Evolutionary conservation across 2,113 vertebrate genomes (phyloP).

Genomic region (Mesoclemmys tuberculata): DNA sequence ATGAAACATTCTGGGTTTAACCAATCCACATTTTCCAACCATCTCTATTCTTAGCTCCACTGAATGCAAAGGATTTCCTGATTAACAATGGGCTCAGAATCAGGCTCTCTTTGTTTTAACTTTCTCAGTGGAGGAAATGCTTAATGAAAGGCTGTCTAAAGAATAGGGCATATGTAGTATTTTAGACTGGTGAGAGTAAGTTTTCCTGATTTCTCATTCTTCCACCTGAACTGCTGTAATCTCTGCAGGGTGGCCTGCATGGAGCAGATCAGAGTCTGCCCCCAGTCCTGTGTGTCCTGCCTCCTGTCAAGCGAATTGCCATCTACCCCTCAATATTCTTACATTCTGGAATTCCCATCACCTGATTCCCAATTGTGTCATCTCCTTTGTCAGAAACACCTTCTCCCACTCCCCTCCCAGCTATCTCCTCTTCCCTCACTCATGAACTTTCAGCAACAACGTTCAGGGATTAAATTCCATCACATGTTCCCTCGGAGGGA

Average conservation of each 20-base stretch:
- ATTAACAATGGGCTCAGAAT: neutral
- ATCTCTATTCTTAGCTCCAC: no score
- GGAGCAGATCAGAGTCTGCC: neutral
- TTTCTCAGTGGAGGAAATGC: neutral
- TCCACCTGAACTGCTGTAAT: neutral
- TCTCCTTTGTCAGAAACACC: neutral
- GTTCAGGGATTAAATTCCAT: no score
- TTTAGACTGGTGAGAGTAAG: fast-evolving
- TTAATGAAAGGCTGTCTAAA: neutral
- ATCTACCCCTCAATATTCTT: no score
- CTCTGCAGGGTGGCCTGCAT: neutral
- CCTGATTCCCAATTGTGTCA: neutral
- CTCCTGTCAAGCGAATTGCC: no score
- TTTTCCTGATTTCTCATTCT: neutral
- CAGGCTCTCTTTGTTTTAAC: neutral
- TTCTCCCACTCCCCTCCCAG: neutral
- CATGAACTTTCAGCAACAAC: neutral
- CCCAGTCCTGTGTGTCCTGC: neutral
- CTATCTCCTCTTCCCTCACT: neutral
- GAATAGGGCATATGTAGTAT: neutral
- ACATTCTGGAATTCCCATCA: neutral
- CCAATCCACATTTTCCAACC: neutral
- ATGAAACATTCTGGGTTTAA: neutral
- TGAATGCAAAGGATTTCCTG: neutral
- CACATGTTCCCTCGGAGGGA: neutral